Percentiles rank a stretch among this genome's conserved stretches.
phyloP scores from a whole-genome alignment of 2,113 vertebrate genomes.

The Tautogolabrus adspersus region DNA sequence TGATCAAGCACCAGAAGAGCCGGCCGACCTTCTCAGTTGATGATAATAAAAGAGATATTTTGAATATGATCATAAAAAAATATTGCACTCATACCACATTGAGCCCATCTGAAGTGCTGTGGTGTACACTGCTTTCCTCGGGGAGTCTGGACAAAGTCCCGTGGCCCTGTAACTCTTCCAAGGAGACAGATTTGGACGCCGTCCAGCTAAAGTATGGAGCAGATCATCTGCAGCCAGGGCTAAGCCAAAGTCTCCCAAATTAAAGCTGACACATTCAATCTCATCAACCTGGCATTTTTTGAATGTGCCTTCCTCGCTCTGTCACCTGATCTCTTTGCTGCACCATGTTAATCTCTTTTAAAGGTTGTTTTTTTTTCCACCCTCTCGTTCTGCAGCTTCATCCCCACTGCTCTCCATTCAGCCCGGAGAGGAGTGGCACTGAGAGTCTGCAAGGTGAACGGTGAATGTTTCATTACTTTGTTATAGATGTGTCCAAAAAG shows the following conservation, averaged over 20 bases:
- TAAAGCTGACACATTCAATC: conserved; percentile 79
- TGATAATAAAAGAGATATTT: conserved; percentile 43
- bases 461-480: conserved; percentile 66
- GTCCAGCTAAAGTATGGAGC: conserved; percentile 75
- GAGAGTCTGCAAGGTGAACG: conserved; percentile 48
- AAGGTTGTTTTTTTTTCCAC: conserved; percentile 8
- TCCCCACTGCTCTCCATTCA: conserved; percentile 26
- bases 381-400: conserved; percentile 22
- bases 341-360: conserved; percentile 52
- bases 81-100: conserved; percentile 48
- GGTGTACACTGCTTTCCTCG: conserved; percentile 66
- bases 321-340: conserved; percentile 59
- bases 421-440: conserved; percentile 16
- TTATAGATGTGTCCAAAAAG: conserved; percentile 64
- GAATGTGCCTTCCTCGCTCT: conserved; percentile 55
- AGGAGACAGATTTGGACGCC: conserved; percentile 74
- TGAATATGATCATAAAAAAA: conserved; percentile 47
- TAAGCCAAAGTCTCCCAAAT: conserved; percentile 65
- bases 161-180: conserved; percentile 75
- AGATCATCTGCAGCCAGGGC: conserved; percentile 71
- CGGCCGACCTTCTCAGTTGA: conserved; percentile 17
- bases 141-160: conserved; percentile 78
- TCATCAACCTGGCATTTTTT: conserved; percentile 64
- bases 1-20: conserved; percentile 19
- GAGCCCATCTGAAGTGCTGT: conserved; percentile 57